Evolutionary conservation across 35 echinoderm and acorn worm species (phyloP), one percentile per base, ranked within the genome.

Genomic region (Strongylocentrotus purpuratus): DNA sequence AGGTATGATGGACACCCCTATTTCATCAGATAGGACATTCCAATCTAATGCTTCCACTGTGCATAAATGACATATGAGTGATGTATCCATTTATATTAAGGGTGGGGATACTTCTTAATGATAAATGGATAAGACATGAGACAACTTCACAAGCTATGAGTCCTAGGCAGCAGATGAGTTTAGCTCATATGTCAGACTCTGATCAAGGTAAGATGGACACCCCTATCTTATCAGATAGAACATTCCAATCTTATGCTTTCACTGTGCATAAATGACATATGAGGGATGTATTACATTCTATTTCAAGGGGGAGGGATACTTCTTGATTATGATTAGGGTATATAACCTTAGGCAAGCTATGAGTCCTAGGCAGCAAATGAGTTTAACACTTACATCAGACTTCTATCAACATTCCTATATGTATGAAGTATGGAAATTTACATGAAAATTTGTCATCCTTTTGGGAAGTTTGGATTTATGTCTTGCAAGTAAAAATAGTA

Each of bases 351-450:
- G 87, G 33, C 61, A 46, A 46, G 90, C 95, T n/a, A 95, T 88
- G 47, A 95, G 88, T 46, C 95, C 95, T 10, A 91, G 95, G 52
- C 95, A 91, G 8, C 95, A 92, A 2, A 60, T 35, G 10, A 65
- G 78, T 78, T 18, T 96, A 32, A 48, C 61, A 8, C 94, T 94
- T 22, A 96, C 96, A 9, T 97, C 25, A 70, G 61, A 70, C 61
- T 28, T 28, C 5, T 11, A 70, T 5, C 25, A 70, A 70, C 61
- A 70, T 70, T 70, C 61, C 18, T 25, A 25, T 70, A 55, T 55
- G 50, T 55, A 55, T 55, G 50, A 55, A 12, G 1, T 14, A 2
- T 13, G 11, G 50, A 55, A 55, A 55, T 55, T 2, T 55, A 55
- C 50, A 55, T 55, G 0, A 0, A 8, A 6, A 11, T 9, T 55